Evolutionary conservation across 2,888 invertebrate species (phyloP).

Genomic region (Hirtodrosophila histrioides): DNA sequence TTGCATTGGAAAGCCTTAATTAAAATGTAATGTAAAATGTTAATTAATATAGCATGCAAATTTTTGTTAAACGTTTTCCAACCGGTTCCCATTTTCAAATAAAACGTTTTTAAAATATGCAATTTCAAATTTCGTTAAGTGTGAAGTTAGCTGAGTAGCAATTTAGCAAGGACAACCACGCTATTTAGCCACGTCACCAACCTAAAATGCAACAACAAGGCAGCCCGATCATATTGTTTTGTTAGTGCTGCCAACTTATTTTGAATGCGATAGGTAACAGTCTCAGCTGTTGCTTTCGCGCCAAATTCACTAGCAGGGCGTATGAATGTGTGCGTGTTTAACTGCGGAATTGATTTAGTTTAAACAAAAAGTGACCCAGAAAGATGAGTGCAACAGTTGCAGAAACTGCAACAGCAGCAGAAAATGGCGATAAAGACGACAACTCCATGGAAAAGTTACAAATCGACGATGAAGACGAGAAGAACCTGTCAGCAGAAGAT

Average conservation of each 20-base stretch:
- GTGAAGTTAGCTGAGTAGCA: neutral
- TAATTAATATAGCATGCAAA: conserved; percentile 2
- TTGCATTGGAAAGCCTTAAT: conserved; percentile 36
- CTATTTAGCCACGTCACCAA: conserved; percentile 10
- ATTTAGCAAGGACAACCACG: too few relatives aligned
- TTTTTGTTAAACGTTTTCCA: conserved; percentile 9
- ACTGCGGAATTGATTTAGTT: conserved; percentile 38
- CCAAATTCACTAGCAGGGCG: conserved; percentile 52
- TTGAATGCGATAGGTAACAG: neutral
- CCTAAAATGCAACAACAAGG: neutral
- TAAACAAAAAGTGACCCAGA: conserved; percentile 53
- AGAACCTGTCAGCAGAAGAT: conserved; percentile 73
- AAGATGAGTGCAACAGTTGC: conserved; percentile 65
- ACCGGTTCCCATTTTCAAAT: conserved; percentile 5
- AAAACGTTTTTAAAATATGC: conserved; percentile 1
- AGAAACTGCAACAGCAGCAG: conserved; percentile 59
- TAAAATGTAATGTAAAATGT: conserved; percentile 8
- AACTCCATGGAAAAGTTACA: conserved; percentile 65
- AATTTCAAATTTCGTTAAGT: neutral
- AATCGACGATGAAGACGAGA: conserved; percentile 63
- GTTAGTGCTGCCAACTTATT: conserved; percentile 4
- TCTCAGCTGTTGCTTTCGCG: conserved; percentile 61
- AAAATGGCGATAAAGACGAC: conserved; percentile 54
- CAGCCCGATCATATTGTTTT: neutral
- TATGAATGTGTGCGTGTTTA: conserved; percentile 47